Base-by-base conservation (phyloP, 2,113 vertebrate species). In the Xiphophorus hellerii region DNA sequence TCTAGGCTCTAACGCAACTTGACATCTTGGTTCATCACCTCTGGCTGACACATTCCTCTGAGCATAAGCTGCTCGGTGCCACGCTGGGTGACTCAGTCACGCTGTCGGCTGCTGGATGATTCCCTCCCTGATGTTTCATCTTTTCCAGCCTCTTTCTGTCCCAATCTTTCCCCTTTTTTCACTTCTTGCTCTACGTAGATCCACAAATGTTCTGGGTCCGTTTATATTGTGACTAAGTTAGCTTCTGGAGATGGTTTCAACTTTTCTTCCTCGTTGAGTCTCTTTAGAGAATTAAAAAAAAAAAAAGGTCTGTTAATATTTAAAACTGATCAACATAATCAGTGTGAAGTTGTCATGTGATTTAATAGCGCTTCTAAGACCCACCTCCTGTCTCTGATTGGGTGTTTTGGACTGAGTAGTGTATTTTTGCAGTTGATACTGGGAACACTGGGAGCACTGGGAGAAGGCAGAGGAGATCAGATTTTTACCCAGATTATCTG, bases 21-120 rank as follows among this genome's bases (percentile, higher is more conserved):
- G 65, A 82, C 69, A 82, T 0, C 73, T 58, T 77, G 62, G 61
- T 76, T 76, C 2, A 68, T 83, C 84, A 69, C 87, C 76, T 73
- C 69, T 3, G 10, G 67, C 44, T 64, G 78, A 35, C 15, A 54
- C n/a, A 77, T 76, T 74, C 66, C 62, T 73, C 62, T 58, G n/a
- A 60, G 29, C 8, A 37, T 14, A 20, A 69, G 62, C 62, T 28
- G 54, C 42, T 71, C 51, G 17, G 51, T 17, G 17, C 39, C 14
- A 33, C 3, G 30, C 42, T 9, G 30, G 31, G 30, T 22, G 17
- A 33, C 62, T 33, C 62, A 31, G 28, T 7, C 62, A 31, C 17
- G 14, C 62, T 63, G 29, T 25, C 20, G 22, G 48, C 48, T 8
- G 48, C 48, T 51, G 48, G 14, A 51, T 2, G 48, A 20, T 22